Evolutionary conservation across 2,113 vertebrate species (phyloP).

Genomic region (Meleagris gallopavo): DNA sequence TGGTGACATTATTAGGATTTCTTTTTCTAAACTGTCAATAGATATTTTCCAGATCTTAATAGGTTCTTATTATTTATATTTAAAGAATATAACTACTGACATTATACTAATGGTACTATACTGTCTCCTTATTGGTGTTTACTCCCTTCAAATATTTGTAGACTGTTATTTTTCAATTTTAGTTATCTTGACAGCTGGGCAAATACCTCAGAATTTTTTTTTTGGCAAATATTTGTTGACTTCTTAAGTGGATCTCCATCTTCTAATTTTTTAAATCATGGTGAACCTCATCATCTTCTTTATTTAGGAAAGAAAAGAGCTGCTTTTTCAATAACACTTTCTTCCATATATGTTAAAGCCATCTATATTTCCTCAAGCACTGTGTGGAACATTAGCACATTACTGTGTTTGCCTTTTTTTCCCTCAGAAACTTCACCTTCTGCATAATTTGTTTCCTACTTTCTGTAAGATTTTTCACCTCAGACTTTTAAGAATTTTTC

Average conservation of each 20-base stretch:
- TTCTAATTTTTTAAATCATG: background rate
- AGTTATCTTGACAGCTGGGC: background rate
- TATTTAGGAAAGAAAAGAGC: background rate
- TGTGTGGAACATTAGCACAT: background rate
- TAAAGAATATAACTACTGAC: background rate
- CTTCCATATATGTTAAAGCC: background rate
- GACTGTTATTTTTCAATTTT: conserved; percentile 26
- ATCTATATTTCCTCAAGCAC: background rate
- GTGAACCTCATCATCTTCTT: background rate
- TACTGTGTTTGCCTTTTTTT: background rate
- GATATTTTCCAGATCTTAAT: background rate
- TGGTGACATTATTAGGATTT: background rate
- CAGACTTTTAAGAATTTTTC: background rate
- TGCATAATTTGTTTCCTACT: background rate
- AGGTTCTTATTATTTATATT: background rate
- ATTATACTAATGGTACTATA: background rate
- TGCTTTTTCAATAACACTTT: background rate
- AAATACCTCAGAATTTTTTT: background rate
- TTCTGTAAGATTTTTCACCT: background rate
- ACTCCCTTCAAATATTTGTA: conserved; percentile 31
- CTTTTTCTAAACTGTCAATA: conserved; percentile 8
- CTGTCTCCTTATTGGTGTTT: conserved; percentile 3
- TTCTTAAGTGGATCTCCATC: background rate
- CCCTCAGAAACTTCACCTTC: background rate
- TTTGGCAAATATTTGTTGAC: conserved; percentile 34